These are phyloP conservation scores for Periophthalmus magnuspinnatus DNA, from an alignment of 2,797 vertebrate genomes.

Conservation along the genomic window DNA sequence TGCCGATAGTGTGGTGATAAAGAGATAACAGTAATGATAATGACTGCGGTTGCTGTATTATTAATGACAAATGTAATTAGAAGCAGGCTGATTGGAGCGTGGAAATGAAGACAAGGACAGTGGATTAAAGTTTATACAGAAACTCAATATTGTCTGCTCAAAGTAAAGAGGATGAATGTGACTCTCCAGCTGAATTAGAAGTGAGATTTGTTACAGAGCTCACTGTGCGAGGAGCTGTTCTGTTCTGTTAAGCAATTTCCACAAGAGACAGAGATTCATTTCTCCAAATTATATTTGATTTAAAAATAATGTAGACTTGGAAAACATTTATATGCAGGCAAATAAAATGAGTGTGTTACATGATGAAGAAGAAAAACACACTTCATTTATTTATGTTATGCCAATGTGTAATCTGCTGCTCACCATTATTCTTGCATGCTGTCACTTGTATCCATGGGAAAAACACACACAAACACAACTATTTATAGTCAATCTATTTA, in stretches of 20 bases:
- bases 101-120: conserved; percentile 8
- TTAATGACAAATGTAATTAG: conserved; percentile 13
- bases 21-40: conserved; percentile 4
- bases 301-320: not conserved
- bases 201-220: conserved; percentile 3
- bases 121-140: conserved; percentile 12
- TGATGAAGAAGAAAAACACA: not conserved
- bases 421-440: not conserved
- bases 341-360: not conserved
- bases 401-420: not conserved
- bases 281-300: not conserved
- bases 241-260: not conserved
- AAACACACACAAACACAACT: not conserved
- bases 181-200: conserved; percentile 5
- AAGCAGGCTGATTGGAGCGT: not conserved
- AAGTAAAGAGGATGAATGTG: conserved; percentile 9
- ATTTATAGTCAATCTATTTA: not conserved
- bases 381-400: not conserved
- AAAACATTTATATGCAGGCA: not conserved
- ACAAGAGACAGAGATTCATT: not conserved
- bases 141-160: conserved; percentile 13
- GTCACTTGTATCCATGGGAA: too few relatives aligned
- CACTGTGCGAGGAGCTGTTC: not conserved
- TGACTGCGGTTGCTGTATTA: conserved; percentile 5
- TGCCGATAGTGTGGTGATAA: conserved; percentile 12